Evolutionary conservation across 2,113 vertebrate species (phyloP), one percentile per base, ranked within the genome.

Genomic region (Nycticorax nycticorax): DNA sequence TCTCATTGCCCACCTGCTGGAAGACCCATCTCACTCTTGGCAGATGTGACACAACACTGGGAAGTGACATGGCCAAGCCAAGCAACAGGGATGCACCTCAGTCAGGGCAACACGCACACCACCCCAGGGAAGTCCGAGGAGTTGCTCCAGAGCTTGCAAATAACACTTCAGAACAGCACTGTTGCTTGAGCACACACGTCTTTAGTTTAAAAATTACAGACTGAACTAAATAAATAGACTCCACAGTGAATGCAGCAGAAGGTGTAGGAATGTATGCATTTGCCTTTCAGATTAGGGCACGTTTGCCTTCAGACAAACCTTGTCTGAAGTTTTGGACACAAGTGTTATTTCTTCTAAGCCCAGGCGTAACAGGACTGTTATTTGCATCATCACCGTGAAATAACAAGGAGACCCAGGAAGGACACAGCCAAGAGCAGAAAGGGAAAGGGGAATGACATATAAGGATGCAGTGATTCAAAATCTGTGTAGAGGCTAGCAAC

Each of bases 331-430:
- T 91, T 85, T 14, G 47, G 55, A 48, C 33, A 14, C 10, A 45
- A 43, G 28, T 12, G 28, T 75, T 45, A 8, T 19, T 55, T 85
- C 41, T 75, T 79, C 45, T n/a, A 27, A 85, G 48, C 16, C 15
- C 43, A 76, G 43, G 68, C 21, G 10, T 47, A 80, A 67, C 12
- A 76, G 67, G 52, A 47, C 55, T 12, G 20, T 88, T 96, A 84
- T 85, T 92, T 89, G 86, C 60, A 92, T 93, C 72, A 62, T 88
- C 92, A 82, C 55, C 5, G 8, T 84, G 93, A 96, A 96, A 94
- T 30, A 87, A 27, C 52, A 63, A 56, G 72, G 41, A 76, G 47
- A 91, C 63, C 55, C 32, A 72, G 84, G 87, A 77, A 91, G 33
- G 87, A 72, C 39, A 78, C 56, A 84, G 39, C 77, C 45, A 88